Percentiles rank a stretch among this genome's conserved stretches.
These are phyloP conservation scores for Stictonetta naevosa DNA, from an alignment of 2,113 vertebrate genomes.

Conservation along the genomic window DNA sequence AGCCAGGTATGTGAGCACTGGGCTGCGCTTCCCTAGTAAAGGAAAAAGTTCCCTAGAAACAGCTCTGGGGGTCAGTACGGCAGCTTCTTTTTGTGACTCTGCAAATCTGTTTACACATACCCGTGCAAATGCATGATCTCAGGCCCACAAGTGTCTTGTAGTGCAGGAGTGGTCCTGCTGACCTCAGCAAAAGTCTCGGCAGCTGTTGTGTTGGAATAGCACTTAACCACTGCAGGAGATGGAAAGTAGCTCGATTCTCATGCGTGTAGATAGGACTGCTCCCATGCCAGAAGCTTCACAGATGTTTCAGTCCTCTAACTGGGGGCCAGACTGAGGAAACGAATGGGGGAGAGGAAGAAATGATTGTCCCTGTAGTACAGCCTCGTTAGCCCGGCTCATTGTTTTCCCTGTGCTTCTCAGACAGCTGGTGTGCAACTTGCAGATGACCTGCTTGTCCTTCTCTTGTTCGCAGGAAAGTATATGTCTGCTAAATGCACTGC, in stretches of 20 bases:
- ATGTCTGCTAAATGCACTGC: conserved; percentile 80
- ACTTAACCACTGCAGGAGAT: rapidly evolving
- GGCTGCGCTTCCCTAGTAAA: background rate
- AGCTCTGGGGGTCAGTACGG: background rate
- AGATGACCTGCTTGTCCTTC: background rate
- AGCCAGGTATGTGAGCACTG: conserved; percentile 72
- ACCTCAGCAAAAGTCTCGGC: background rate
- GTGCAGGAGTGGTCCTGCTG: background rate
- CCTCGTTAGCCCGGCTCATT: background rate
- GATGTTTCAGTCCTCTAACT: background rate
- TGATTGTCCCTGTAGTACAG: background rate
- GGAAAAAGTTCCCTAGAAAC: background rate
- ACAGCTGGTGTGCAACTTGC: background rate
- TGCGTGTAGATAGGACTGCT: rapidly evolving
- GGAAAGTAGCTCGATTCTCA: background rate
- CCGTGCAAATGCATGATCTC: background rate
- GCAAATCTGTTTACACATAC: background rate
- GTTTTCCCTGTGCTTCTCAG: background rate
- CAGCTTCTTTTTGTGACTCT: background rate
- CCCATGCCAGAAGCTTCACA: background rate
- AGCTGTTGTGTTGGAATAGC: background rate
- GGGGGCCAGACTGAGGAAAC: background rate
- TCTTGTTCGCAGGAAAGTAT: conserved; percentile 78
- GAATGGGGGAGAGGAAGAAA: background rate
- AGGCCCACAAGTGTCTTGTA: background rate